Conservation (phyloP, 2,888 invertebrate genomes). For the Diaperis boleti region DNA sequence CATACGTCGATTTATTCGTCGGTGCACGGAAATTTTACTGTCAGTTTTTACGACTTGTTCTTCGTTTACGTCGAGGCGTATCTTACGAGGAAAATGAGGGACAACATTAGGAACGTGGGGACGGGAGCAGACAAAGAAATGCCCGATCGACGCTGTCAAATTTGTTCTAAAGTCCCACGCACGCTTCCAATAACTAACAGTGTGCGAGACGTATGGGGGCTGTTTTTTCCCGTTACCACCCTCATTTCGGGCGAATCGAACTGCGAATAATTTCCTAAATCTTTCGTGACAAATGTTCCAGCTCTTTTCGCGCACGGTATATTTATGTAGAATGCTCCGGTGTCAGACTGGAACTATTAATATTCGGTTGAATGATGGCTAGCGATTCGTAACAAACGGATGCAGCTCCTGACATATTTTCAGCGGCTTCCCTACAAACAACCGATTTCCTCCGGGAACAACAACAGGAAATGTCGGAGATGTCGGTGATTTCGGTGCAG, state of each 20-base stretch:
- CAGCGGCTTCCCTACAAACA: constrained; percentile 19
- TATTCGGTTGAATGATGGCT: constrained; percentile 38
- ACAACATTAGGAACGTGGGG: constrained; percentile 10
- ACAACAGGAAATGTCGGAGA: constrained; percentile 20
- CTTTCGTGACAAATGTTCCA: constrained; percentile 38
- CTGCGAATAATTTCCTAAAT: constrained; percentile 33
- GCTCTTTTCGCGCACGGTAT: constrained; percentile 24
- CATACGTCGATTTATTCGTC: constrained; percentile 59
- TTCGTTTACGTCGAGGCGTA: constrained; percentile 36
- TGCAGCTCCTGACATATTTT: constrained; percentile 33
- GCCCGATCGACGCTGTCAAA: neutral
- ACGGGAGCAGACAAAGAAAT: constrained; percentile 1
- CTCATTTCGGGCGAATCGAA: constrained; percentile 15
- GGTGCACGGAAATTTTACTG: constrained; percentile 49
- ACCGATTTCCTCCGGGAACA: constrained; percentile 14
- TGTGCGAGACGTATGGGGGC: neutral
- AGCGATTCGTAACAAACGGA: constrained; percentile 37
- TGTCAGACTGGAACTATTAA: constrained; percentile 41
- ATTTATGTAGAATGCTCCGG: constrained; percentile 36
- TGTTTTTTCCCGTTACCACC: neutral
- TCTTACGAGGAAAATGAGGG: constrained; percentile 20
- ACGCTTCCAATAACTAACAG: neutral
- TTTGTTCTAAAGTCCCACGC: neutral
- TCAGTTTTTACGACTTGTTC: constrained; percentile 49
- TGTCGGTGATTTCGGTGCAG: neutral